Evolutionary conservation across 2,113 vertebrate genomes (phyloP).

Genomic region (Lampris megalopsis): DNA sequence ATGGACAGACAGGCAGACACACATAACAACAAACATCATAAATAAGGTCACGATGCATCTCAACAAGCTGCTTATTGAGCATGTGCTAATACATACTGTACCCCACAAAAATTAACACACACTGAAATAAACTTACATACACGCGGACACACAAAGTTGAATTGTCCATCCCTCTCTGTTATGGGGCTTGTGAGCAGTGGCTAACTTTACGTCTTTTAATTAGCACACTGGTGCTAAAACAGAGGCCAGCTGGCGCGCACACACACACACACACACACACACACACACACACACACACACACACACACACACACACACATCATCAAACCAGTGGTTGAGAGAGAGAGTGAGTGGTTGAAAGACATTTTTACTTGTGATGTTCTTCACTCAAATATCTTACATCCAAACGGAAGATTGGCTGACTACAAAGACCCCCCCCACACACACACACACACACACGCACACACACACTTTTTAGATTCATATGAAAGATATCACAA

Average conservation of each 20-base stretch:
- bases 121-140: conserved; percentile 36
- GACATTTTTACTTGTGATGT: too few species aligned
- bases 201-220: conserved; percentile 78
- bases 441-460: too few species aligned
- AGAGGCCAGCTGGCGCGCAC: conserved; percentile 61
- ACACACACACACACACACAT: background rate
- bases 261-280: conserved; percentile 29
- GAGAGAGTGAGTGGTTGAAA: background rate
- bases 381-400: too few species aligned
- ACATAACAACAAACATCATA: conserved; percentile 34
- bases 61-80: conserved; percentile 17
- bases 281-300: conserved; percentile 28
- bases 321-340: conserved; percentile 38
- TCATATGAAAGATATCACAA: too few species aligned
- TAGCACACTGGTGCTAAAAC: conserved; percentile 56
- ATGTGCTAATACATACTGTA: conserved; percentile 24
- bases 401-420: too few species aligned
- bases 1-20: too few species aligned
- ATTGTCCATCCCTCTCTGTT: conserved; percentile 55
- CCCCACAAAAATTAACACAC: background rate
- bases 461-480: too few species aligned
- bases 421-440: too few species aligned
- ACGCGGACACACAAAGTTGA: conserved; percentile 40
- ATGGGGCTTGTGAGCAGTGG: conserved; percentile 47
- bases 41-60: conserved; percentile 59